Base-by-base conservation (phyloP, 1,140 invertebrate genomes). In the Ooceraea biroi region DNA sequence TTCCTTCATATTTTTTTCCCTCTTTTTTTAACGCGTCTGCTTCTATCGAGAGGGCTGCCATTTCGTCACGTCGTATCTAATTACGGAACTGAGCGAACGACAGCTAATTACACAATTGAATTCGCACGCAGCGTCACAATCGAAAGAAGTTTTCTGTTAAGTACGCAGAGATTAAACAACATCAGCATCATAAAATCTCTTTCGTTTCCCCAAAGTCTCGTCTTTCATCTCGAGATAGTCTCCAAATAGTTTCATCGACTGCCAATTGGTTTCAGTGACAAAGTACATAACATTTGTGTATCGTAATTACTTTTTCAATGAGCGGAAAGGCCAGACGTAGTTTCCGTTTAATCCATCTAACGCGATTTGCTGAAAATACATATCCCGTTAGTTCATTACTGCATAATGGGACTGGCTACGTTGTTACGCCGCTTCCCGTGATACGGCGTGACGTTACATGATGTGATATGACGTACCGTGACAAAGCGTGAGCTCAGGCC, bases 81-180 rank as follows among this genome's bases (percentile, higher is more conserved):
- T 78, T 69, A 71, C 50, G 25, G 30, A 71, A 65, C 69, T 71
- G 76, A 44, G 65, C 50, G 76, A 71, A 80, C 76, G 76, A 78
- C 68, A 71, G 50, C 71, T 80, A 80, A 71, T 80, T 80, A 71
- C 76, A 58, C 63, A 80, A 80, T 69, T 30, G 17, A 61, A 78
- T 69, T 69, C 65, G 61, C 50, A 69, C 50, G 19, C 22, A 48
- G 36, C 50, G 65, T 55, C 48, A 12, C 19, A 30, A 68, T 25
- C 7, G n/a, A 41, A 50, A 55, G 19, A 22, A 8, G 58, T 63
- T 22, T 63, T 7, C n/a, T 46, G 41, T 48, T 63, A 22, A 65
- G 12, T 57, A 25, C 17, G 60, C 63, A 3, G 48, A n/a, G 12
- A 74, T 61, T 46, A 30, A 61, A 61, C 14, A 46, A 10, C 11